Base-by-base conservation (phyloP, 2,797 vertebrate genomes). In the Masticophis lateralis region DNA sequence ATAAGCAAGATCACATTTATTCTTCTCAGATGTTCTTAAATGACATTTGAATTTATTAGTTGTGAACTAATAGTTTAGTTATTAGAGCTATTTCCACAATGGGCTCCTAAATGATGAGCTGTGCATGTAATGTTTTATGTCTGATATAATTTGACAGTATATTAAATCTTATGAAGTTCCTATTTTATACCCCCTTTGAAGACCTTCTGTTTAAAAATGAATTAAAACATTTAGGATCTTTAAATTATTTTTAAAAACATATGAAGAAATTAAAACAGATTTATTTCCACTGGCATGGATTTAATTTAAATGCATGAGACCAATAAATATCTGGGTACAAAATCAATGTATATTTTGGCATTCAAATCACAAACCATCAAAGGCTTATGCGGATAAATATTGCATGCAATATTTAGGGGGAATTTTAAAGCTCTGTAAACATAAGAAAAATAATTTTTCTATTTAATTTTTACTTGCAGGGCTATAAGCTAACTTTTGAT, bases 281-380 rank as follows among this genome's bases (percentile, higher is more conserved):
- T 92, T 92, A 88, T 93, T 79, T 96, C 13, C 14, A 86, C 83
- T 56, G 94, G 18, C 90, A 95, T 60, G 88, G 86, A 95, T 97
- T 97, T 97, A 96, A 97, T 96, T 96, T 96, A 96, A 95, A 91
- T 20, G 25, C 92, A 96, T 92, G 93, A 13, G 1, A 89, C 3
- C 3, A 7, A 13, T 63, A 4, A 91, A 92, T 90, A 95, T 95
- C 93, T 60, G 18, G 60, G 94, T 93, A 94, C 91, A 95, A 94
- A 59, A 95, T 95, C 92, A 56, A 7, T 3, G 0, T 59, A 95
- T 86, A 94, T 87, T 53, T 61, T 92, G 92, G 74, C 69, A 88
- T 90, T 95, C 93, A 28, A 1, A 0, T 66, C 3, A 92, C 94
- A 91, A 20, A 25, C 88, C 90, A 55, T 95, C 86, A 95, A 92